A percentile compares a stretch with the other conserved stretches of the same genome.
phyloP scores from a whole-genome alignment of 2,888 invertebrate genomes.

The Parnassius smintheus region DNA sequence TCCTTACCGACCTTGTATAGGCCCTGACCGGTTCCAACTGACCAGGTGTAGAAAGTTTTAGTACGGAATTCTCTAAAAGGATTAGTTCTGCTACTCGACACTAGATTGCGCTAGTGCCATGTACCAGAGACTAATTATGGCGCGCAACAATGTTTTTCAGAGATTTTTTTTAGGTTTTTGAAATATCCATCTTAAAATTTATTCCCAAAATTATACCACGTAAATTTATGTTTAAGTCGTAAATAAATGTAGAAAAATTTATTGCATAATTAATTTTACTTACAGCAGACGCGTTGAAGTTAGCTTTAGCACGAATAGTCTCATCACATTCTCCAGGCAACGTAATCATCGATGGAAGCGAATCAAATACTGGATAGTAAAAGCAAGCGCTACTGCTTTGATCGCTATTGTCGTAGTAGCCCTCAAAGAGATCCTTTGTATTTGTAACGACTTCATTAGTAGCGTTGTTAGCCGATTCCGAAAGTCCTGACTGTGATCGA shows the following conservation, averaged over 20 bases:
- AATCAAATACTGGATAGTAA: constrained; percentile 57
- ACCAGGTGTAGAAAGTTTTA: too few relatives aligned
- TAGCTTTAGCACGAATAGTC: constrained; percentile 45
- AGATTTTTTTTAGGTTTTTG: too few relatives aligned
- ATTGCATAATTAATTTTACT: constrained; percentile 33
- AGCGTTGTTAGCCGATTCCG: constrained; percentile 37
- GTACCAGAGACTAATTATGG: too few relatives aligned
- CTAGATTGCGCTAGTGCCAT: too few relatives aligned
- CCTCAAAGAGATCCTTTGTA: constrained; percentile 50
- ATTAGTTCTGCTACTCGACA: too few relatives aligned
- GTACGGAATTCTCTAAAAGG: too few relatives aligned
- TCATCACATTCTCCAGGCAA: constrained; percentile 55
- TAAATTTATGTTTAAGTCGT: too few relatives aligned
- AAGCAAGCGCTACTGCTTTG: constrained; percentile 59
- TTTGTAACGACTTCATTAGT: constrained; percentile 44
- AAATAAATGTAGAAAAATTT: neutral
- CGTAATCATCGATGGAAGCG: constrained; percentile 43
- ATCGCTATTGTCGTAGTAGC: constrained; percentile 51
- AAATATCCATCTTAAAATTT: too few relatives aligned
- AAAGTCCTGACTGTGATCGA: constrained; percentile 46
- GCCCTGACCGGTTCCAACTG: too few relatives aligned
- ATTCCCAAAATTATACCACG: too few relatives aligned
- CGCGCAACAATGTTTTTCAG: too few relatives aligned
- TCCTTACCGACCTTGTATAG: too few relatives aligned
- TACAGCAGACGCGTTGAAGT: constrained; percentile 50